Evolutionary conservation across 2,113 vertebrate species (phyloP).

Genomic region (Oreotrochilus melanogaster): DNA sequence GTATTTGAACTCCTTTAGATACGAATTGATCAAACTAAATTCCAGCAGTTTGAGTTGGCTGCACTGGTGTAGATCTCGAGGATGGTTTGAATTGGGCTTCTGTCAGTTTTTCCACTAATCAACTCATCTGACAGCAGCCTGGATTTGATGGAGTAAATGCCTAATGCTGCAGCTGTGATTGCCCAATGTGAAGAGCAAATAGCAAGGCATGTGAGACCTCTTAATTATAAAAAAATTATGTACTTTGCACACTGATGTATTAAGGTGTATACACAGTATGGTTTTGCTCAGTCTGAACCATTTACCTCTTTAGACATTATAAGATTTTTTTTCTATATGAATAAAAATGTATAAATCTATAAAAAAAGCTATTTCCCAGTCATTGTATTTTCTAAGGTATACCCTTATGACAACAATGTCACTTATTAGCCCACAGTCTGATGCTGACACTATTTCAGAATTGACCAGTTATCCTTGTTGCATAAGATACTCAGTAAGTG

Average conservation of each 20-base stretch:
- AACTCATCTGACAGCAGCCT: background rate
- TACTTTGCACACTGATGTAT: background rate
- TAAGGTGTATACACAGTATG: background rate
- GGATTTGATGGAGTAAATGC: background rate
- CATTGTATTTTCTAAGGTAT: background rate
- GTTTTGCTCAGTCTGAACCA: background rate
- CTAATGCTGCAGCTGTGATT: background rate
- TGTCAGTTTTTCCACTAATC: background rate
- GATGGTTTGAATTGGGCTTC: background rate
- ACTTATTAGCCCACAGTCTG: background rate
- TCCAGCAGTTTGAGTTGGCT: background rate
- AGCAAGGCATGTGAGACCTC: background rate
- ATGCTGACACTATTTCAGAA: background rate
- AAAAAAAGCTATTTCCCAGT: background rate
- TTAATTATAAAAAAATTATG: background rate
- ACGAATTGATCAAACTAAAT: background rate
- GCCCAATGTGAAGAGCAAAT: background rate
- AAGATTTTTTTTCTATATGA: background rate
- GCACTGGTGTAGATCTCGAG: background rate
- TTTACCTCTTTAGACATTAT: background rate
- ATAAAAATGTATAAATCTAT: background rate
- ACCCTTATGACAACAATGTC: fast-evolving
- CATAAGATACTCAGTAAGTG: too few relatives aligned
- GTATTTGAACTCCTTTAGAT: background rate
- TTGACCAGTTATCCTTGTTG: background rate